Evolutionary conservation across 1,140 invertebrate species (phyloP).

Genomic region (Leptinotarsa defecta): DNA sequence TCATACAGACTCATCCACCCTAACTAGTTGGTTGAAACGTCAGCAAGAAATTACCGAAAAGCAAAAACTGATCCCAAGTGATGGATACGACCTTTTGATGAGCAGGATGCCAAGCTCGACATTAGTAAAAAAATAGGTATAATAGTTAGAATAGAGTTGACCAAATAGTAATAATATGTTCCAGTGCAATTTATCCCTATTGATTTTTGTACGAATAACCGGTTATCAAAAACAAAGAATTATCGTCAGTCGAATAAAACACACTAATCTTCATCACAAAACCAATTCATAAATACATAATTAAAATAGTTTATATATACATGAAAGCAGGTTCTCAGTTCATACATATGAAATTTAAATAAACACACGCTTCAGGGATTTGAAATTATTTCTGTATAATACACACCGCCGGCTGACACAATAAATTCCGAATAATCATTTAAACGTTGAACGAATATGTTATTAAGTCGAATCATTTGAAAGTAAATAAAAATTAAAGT

Average conservation of each 20-base stretch:
- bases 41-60: too few relatives aligned
- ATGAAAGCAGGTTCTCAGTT: neutral
- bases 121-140: too few relatives aligned
- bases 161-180: too few relatives aligned
- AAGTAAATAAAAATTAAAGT: neutral
- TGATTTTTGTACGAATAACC: neutral
- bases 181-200: too few relatives aligned
- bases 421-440: neutral
- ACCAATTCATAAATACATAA: neutral
- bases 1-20: too few relatives aligned
- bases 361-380: neutral
- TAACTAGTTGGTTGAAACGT: too few relatives aligned
- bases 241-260: neutral
- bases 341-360: slow-evolving; percentile 3
- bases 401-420: slow-evolving; percentile 1
- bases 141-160: too few relatives aligned
- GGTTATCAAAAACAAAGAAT: neutral
- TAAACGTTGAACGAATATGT: neutral
- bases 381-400: neutral
- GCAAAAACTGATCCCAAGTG: too few relatives aligned
- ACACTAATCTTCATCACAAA: neutral
- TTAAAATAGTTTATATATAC: slow-evolving; percentile 1
- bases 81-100: too few relatives aligned
- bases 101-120: too few relatives aligned
- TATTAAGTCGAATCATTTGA: neutral